Percentiles rank a stretch among this genome's conserved stretches.
Evolutionary conservation across 2,797 vertebrate genomes (phyloP).

Genomic region (Synaphobranchus kaupii): DNA sequence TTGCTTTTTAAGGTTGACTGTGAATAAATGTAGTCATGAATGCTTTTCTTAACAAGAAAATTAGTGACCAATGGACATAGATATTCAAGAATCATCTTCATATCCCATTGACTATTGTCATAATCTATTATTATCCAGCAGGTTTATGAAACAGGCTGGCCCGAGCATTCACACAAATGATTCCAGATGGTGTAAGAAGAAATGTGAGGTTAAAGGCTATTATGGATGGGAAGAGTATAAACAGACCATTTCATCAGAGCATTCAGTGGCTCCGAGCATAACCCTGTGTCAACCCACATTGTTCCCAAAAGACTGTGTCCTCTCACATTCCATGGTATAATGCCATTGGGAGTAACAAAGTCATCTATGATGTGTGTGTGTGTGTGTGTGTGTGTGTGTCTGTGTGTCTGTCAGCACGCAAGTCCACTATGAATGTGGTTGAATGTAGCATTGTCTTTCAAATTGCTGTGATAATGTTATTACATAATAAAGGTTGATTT

Average conservation of each 20-base stretch:
- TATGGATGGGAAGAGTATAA: not conserved
- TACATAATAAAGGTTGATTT: not conserved
- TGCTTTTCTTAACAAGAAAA: conserved; percentile 20
- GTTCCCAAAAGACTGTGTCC: not conserved
- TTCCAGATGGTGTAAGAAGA: not conserved
- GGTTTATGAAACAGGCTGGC: not conserved
- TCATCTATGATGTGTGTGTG: conserved; percentile 40
- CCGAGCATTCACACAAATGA: not conserved
- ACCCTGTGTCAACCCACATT: conserved; percentile 17
- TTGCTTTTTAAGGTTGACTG: conserved; percentile 18
- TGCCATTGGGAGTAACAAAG: conserved; percentile 47
- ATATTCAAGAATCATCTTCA: conserved; percentile 12
- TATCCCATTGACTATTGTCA: not conserved
- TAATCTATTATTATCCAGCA: not conserved
- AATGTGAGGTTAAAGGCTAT: not conserved
- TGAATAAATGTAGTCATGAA: conserved; percentile 22
- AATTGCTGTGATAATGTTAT: not conserved
- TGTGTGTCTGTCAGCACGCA: too few species aligned
- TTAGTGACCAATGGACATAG: not conserved
- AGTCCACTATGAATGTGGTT: too few species aligned
- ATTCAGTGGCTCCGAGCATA: conserved; percentile 43
- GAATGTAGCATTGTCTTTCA: too few species aligned
- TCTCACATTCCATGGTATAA: conserved; percentile 17
- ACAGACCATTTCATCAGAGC: not conserved
- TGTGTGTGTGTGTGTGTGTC: not conserved